Base-by-base conservation (phyloP, 2,888 invertebrate species). In the Ctenicera cuprea region DNA sequence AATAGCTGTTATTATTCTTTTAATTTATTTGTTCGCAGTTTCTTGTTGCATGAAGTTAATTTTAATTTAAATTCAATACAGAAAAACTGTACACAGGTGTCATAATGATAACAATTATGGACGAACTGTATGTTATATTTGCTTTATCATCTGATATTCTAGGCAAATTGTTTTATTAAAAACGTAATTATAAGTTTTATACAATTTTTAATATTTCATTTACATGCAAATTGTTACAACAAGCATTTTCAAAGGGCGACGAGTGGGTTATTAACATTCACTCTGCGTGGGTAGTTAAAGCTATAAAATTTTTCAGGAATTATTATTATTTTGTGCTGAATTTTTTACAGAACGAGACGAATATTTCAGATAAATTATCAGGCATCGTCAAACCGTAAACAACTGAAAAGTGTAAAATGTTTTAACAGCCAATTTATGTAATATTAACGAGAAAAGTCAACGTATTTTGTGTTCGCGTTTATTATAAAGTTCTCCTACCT, bases 191-290 rank as follows among this genome's bases (percentile, higher is more conserved):
- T 37, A 61, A 61, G 61, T 63, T 63, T 48, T 48, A 48, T 41
- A 59, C 57, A 57, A 43, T 67, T 67, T 67, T 57, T 57, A 67
- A 67, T 57, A 54, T 67, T 67, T 67, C 57, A 67, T 67, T 59
- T 67, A 67, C 30, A 67, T 67, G 67, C 67, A 67, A 67, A 67
- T 67, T 67, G 33, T 67, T 67, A 18, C 59, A 59, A 67, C 67
- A 57, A 67, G 57, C 57, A 57, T 54, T 59, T 67, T 57, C 43
- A 67, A 59, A 67, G 67, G 43, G 22, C 16, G 20, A 45, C 30
- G 45, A 67, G 57, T n/a, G 33, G 57, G 59, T 67, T 67, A 67
- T 67, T 67, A 54, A 45, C 67, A 67, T 67, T 67, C 67, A 67
- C 37, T 67, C 38, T 54, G 57, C 67, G 67, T 67, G 45, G 52